A percentile compares a stretch with the other conserved stretches of the same genome.
These are phyloP conservation scores for Dryadula phaetusa DNA, from an alignment of 2,888 invertebrate species.

Conservation along the genomic window DNA sequence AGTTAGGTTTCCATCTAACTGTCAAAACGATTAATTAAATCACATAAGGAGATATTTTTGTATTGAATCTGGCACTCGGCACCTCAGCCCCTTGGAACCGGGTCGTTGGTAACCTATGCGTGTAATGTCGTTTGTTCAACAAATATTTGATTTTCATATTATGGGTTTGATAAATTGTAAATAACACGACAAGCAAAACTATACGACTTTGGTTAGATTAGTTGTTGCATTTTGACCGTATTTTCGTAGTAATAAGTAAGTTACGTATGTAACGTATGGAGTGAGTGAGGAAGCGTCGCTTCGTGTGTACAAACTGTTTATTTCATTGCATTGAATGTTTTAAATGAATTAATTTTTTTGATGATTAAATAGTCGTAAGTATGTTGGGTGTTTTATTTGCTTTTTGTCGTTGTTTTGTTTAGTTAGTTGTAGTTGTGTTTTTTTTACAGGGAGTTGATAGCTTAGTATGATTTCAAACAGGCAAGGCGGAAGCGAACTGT, in stretches of 20 bases:
- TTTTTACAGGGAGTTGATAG: too few species aligned
- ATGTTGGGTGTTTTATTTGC: slow-evolving; percentile 18
- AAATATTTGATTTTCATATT: background rate
- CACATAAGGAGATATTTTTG: slow-evolving; percentile 40
- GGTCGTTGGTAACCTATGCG: background rate
- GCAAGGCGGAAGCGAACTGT: too few species aligned
- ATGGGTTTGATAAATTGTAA: slow-evolving; percentile 10
- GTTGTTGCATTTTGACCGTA: slow-evolving; percentile 31
- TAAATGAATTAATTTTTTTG: slow-evolving; percentile 40
- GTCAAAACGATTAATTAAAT: slow-evolving; percentile 31
- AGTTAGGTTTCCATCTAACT: slow-evolving; percentile 18
- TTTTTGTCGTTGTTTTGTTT: background rate
- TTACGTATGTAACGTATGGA: slow-evolving; percentile 19
- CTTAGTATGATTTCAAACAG: too few species aligned
- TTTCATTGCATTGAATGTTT: slow-evolving; percentile 40
- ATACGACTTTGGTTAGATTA: background rate
- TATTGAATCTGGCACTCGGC: slow-evolving; percentile 40
- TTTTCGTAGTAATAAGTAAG: slow-evolving; percentile 12
- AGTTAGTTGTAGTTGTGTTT: too few species aligned
- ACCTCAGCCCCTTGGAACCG: slow-evolving; percentile 27
- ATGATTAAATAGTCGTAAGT: slow-evolving; percentile 43
- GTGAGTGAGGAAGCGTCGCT: slow-evolving; percentile 33
- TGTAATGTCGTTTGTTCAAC: background rate
- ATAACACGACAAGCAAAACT: slow-evolving; percentile 22
- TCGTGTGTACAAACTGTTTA: slow-evolving; percentile 42